Percentiles rank a stretch among this genome's conserved stretches.
Evolutionary conservation across 2,797 vertebrate species (phyloP).

Genomic region (Melanotaenia trifasciata): DNA sequence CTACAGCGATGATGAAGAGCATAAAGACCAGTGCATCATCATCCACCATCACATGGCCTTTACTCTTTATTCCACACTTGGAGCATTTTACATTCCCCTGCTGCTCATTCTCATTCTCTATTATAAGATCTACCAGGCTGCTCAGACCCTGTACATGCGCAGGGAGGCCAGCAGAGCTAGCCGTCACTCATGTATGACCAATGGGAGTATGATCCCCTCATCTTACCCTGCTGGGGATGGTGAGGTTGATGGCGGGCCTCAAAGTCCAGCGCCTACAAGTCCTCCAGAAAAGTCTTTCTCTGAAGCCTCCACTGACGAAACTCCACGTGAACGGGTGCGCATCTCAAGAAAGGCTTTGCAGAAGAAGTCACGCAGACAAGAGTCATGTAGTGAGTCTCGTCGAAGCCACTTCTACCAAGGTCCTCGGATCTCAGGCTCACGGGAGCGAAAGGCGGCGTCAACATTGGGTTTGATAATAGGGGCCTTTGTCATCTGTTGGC

Average conservation of each 20-base stretch:
- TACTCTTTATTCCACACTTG: constrained; percentile 95
- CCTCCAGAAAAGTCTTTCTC: constrained; percentile 90
- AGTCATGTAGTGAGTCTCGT: constrained; percentile 84
- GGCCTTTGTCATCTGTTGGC: constrained; percentile 97
- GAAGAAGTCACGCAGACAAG: constrained; percentile 83
- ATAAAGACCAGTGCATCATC: constrained; percentile 92
- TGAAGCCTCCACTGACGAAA: constrained; percentile 89
- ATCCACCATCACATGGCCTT: constrained; percentile 92
- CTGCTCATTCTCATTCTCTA: constrained; percentile 96
- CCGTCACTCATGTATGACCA: constrained; percentile 87
- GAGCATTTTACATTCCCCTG: constrained; percentile 96
- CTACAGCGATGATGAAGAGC: constrained; percentile 80
- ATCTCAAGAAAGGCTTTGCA: constrained; percentile 79
- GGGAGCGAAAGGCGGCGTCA: constrained; percentile 94
- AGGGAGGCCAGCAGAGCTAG: constrained; percentile 89
- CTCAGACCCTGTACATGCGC: constrained; percentile 93
- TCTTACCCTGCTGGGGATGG: constrained; percentile 74
- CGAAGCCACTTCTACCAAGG: constrained; percentile 88
- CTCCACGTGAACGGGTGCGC: constrained; percentile 81
- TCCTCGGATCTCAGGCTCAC: constrained; percentile 91
- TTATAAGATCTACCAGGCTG: constrained; percentile 97
- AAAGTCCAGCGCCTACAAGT: constrained; percentile 83
- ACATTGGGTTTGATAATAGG: constrained; percentile 95
- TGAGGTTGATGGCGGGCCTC: constrained; percentile 80
- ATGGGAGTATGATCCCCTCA: constrained; percentile 90